Evolutionary conservation across 2,888 invertebrate genomes (phyloP), one percentile per base, ranked within the genome.

Genomic region (Thymelicus lineola): DNA sequence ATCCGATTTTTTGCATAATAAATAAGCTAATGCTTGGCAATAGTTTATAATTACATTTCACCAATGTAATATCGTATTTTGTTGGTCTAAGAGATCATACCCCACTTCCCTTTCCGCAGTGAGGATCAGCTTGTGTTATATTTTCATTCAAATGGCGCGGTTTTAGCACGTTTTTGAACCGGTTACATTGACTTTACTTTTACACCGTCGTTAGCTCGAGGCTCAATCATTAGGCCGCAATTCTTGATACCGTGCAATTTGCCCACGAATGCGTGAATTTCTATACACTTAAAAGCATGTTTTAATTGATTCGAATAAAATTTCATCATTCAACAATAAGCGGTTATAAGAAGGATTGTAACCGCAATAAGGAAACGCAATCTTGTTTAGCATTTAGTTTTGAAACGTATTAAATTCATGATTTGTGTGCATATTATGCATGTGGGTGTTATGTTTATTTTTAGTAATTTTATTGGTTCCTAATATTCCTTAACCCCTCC

Each of bases 171-270:
- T 72, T 60, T 55, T 28, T 28, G 62, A 75, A 77, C 78, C 76
- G 74, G 77, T 77, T 75, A 63, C 55, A 66, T 70, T 50, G 71
- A 73, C 81, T 80, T 83, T 77, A 77, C 78, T 81, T 87, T 87
- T 85, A 87, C 82, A 78, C 76, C 81, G 75, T 73, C 75, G 76
- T 86, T 88, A 86, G 86, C 82, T 79, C 55, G 48, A 80, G 75
- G 82, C 80, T 80, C 84, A 84, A 84, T 83, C 85, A 87, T 87
- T 84, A 86, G 80, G 78, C 73, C 75, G 81, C 80, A 80, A 79
- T 79, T 77, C 78, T 77, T 78, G 45, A 55, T 55, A 65, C 53
- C 62, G 65, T 45, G 70, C 68, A 75, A 79, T 82, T 83, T 83
- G 78, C 77, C 77, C 76, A 79, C 76, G 78, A 72, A 75, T 68